Evolutionary conservation across 2,797 vertebrate species (phyloP), one percentile per base, ranked within the genome.

Genomic region (Megalops cyprinoides): DNA sequence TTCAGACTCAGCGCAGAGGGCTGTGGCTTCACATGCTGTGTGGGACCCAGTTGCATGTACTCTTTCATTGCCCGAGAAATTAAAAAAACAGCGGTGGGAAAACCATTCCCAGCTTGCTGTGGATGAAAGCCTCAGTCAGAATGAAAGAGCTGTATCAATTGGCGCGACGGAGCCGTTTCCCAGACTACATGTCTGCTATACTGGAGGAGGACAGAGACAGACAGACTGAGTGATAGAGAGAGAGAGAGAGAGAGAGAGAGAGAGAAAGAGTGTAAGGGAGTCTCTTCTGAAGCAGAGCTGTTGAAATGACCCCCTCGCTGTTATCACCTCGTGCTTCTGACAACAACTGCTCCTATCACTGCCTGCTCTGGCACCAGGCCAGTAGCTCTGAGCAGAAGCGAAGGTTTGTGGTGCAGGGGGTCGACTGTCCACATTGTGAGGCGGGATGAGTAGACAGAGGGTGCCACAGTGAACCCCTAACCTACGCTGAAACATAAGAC

Each of bases 131-230:
- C n/a, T 39, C 34, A n/a, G 65, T 0, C 20, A 20, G n/a, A 71
- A 83, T 83, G 60, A 83, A 83, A 84, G 85, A 84, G 76, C 80
- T 62, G 78, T 83, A 76, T 81, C 81, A 71, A 79, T 85, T 81
- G 83, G 58, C 44, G 80, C 56, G 28, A 20, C 62, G 56, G 77
- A 81, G 39, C 31, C 44, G 44, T 71, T 49, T 69, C 49, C 76
- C 62, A 74, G 79, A 51, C 58, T 76, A n/a, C 74, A 69, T 46
- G 51, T 79, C 25, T 76, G 39, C 51, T 53, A 53, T 53, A 53
- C 18, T 53, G 15, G 12, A 53, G 51, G 51, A 53, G 51, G 65
- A 69, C 20, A 42, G 65, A 42, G 37, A 69, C 1, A 0, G 37
- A 69, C 15, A 69, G 58, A 44, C 53, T 56, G 31, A 51, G 6